These are phyloP conservation scores for Amphimedon queenslandica DNA, from an alignment of 37 sponge, comb jelly and placozoan species.

Conservation along the genomic window DNA sequence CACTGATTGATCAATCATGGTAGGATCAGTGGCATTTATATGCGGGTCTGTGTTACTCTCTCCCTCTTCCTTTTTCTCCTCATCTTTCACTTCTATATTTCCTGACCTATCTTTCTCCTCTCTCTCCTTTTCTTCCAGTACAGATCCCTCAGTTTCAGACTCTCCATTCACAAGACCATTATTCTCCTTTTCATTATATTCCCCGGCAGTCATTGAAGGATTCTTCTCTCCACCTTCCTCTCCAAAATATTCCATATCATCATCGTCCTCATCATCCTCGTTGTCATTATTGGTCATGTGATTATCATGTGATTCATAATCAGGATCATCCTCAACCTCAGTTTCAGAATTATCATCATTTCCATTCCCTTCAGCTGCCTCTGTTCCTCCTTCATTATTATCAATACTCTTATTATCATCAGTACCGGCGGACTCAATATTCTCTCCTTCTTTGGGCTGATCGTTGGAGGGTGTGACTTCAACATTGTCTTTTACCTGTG, in stretches of 20 bases:
- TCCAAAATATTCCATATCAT: neutral
- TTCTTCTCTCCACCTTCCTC: too few species aligned
- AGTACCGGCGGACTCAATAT: too few species aligned
- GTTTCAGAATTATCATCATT: slow-evolving; percentile 1
- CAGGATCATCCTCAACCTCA: neutral
- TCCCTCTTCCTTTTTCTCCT: neutral
- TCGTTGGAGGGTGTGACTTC: too few species aligned
- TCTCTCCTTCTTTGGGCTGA: too few species aligned
- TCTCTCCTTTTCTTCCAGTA: slow-evolving; percentile 3
- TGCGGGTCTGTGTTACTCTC: too few species aligned
- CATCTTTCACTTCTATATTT: neutral
- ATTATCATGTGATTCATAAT: neutral
- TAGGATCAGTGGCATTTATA: too few species aligned
- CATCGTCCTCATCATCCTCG: neutral
- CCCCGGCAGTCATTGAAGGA: too few species aligned
- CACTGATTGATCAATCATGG: too few species aligned
- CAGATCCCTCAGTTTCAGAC: neutral
- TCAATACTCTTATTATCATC: too few species aligned
- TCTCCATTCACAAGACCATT: neutral
- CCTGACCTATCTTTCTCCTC: neutral
- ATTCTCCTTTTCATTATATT: neutral
- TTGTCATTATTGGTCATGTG: neutral
- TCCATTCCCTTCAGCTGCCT: neutral
- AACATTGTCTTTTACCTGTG: too few species aligned
- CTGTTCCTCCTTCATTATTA: neutral